Evolutionary conservation across 2,113 vertebrate genomes (phyloP), one percentile per base, ranked within the genome.

Genomic region (Pseudorasbora parva): DNA sequence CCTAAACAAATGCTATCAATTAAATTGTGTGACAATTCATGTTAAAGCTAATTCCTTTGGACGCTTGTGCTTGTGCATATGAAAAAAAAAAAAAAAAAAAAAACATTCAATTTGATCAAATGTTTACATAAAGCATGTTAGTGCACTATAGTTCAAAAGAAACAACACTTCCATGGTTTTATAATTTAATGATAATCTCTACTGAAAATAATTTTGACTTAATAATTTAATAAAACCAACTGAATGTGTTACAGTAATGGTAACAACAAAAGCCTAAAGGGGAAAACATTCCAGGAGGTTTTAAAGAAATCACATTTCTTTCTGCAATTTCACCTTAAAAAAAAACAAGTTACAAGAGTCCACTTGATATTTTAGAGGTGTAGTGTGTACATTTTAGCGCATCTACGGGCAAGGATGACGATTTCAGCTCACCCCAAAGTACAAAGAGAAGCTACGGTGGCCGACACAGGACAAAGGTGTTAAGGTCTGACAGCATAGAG

Each of bases 41-140:
- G 12, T 51, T 37, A 47, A 3, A 62, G 33, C 54, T 60, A 33
- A 45, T 78, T 25, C 62, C 76, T 78, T 78, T 62, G 56, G 37
- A 45, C 45, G 23, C 14, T 25, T 62, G 41, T 62, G 33, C 37
- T 62, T 62, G 56, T 60, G 33, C 56, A 27, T 62, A 54, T 3
- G 51, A 23, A 45, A 51, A 21, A 30, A 30, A 30, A 66, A 8
- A 33, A 2, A 12, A 68, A 1, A 62, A 15, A 7, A 17, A 49
- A 17, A 30, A 30, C 37, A 37, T 37, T 14, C 14, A 68, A 69
- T 41, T 1, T 69, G 43, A 25, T 27, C 23, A 57, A 59, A 56
- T 23, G 33, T 41, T 37, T 43, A 57, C 51, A 76, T 56, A 9
- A 43, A 41, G 33, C 37, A 69, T 43, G 10, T 69, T 41, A 71